Evolutionary conservation across 2,888 invertebrate species (phyloP), one percentile per base, ranked within the genome.

Genomic region (Saturnia pavonia): DNA sequence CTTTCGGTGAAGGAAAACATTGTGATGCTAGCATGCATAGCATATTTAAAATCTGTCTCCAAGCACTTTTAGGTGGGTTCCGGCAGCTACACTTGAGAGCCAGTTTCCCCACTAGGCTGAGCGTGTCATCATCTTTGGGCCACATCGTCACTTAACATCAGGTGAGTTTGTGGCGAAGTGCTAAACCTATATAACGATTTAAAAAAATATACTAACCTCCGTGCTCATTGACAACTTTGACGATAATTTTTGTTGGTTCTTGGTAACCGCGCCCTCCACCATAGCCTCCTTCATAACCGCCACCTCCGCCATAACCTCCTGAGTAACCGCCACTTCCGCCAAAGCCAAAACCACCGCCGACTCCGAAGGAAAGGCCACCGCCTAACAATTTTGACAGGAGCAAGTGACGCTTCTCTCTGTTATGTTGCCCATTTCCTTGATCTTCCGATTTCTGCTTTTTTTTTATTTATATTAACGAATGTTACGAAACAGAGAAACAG

Each of bases 381-480:
- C 79, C 76, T 42, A 87, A 69, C 42, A 81, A 78, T 57, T 84
- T 83, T 72, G 80, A 81, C 67, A 81, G 71, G 27, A 77, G 75
- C 19, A 88, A 75, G 57, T 85, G 85, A 4, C 92, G 85, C 74
- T 89, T 91, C 74, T 91, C 87, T 69, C 92, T 84, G 74, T 87
- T 90, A 27, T 76, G 78, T 2, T 67, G 73, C 65, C 75, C 72
- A 66, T 76, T 78, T n/a, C 79, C 81, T 80, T 92, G 92, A 43
- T 93, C 92, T 85, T 92, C 91, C 67, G 92, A 81, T 88, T 88
- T 92, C 93, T 93, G 82, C 68, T 76, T 9, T 14, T 45, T 45
- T 57, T 57, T 25, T 4, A 27, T 14, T 27, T 25, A 12, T 57
- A 54, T 54, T 54, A 54, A n/a, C n/a, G n/a, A 34, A 1, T 2